Percentiles rank a stretch among this genome's conserved stretches.
Conservation (phyloP, 2,888 invertebrate genomes). For the Dolichomitus sp. region DNA sequence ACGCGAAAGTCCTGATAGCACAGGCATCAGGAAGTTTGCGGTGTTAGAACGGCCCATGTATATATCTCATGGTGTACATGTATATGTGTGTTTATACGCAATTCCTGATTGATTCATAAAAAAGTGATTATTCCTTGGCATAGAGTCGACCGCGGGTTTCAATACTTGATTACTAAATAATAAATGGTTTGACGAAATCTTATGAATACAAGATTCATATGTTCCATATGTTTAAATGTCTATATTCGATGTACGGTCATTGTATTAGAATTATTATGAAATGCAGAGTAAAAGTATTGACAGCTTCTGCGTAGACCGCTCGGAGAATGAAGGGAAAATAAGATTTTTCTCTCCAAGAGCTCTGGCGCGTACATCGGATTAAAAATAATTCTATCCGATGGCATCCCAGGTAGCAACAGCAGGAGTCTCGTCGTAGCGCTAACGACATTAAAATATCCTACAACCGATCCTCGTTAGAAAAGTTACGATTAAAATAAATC, state of each 20-base stretch:
- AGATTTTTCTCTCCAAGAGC: constrained; percentile 44
- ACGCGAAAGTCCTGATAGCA: constrained; percentile 32
- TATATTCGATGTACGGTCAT: not conserved
- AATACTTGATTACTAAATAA: too few species aligned
- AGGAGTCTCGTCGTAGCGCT: constrained; percentile 66
- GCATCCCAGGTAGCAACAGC: constrained; percentile 50
- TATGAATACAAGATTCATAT: too few species aligned
- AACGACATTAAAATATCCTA: constrained; percentile 82
- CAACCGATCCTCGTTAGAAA: constrained; percentile 82
- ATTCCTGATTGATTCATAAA: too few species aligned
- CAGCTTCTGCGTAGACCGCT: not conserved
- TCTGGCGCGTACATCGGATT: constrained; percentile 47
- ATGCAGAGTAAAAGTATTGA: constrained; percentile 7
- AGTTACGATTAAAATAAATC: constrained; percentile 84
- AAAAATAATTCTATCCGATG: constrained; percentile 64
- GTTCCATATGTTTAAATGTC: too few species aligned
- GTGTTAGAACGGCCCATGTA: not conserved
- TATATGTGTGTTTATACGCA: not conserved
- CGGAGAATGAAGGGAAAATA: constrained; percentile 43
- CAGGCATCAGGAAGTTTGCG: constrained; percentile 35
- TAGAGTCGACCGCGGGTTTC: too few species aligned
- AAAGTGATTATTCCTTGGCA: too few species aligned
- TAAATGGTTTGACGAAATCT: too few species aligned
- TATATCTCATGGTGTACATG: not conserved
- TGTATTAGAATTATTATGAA: constrained; percentile 43